phyloP scores from a whole-genome alignment of 2,113 vertebrate genomes.

The Oenanthe oenanthe region DNA sequence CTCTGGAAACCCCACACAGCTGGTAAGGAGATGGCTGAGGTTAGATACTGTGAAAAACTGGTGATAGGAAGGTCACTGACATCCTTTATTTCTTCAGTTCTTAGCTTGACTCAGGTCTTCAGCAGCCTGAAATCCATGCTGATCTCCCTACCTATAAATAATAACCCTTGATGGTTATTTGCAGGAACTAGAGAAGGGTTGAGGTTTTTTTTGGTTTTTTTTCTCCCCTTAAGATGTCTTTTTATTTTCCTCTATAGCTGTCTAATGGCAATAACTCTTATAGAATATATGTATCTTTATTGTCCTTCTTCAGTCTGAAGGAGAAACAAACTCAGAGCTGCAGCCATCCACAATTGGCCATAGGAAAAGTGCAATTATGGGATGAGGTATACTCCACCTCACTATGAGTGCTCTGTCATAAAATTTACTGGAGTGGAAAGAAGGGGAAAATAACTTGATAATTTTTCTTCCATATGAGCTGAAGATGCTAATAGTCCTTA shows the following conservation, averaged over 20 bases:
- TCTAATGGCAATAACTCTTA: neutral
- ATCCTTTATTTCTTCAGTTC: neutral
- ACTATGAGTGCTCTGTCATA: neutral
- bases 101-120: neutral
- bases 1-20: neutral
- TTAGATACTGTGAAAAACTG: neutral
- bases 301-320: neutral
- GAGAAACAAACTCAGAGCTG: neutral
- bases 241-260: neutral
- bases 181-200: neutral
- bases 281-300: neutral
- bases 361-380: neutral
- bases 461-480: neutral
- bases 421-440: neutral
- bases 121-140: neutral
- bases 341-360: neutral
- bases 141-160: neutral
- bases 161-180: neutral
- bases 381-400: neutral
- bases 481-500: neutral
- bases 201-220: fast-evolving
- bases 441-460: neutral
- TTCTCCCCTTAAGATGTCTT: fast-evolving
- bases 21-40: neutral
- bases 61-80: neutral